Conservation (phyloP, 2,113 vertebrate genomes). For the Clarias magur region DNA sequence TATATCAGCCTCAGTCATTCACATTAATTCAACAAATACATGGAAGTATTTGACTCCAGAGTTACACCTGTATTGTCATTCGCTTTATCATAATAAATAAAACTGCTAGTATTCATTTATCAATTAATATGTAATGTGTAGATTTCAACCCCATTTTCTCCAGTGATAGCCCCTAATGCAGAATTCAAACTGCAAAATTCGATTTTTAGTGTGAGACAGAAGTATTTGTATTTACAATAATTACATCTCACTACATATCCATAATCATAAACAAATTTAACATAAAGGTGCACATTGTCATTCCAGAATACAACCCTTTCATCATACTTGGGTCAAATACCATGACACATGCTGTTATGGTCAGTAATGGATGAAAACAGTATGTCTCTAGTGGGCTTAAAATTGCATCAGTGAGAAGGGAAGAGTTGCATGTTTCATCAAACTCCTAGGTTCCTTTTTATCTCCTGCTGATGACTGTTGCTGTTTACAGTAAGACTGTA, state of each 20-base stretch:
- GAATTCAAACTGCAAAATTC: neutral
- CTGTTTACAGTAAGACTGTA: neutral
- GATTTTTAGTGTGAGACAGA: no score
- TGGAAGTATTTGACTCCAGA: neutral
- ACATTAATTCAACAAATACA: neutral
- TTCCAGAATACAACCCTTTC: neutral
- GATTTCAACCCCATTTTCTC: neutral
- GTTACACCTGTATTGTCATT: neutral
- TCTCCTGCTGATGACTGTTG: neutral
- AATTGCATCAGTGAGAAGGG: neutral
- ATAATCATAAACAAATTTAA: neutral
- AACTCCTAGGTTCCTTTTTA: neutral
- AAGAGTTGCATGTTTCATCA: neutral
- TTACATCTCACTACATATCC: neutral
- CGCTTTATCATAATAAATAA: neutral
- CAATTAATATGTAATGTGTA: neutral
- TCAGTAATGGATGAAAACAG: neutral
- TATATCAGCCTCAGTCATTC: neutral
- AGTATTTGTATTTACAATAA: neutral
- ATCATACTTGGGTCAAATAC: neutral
- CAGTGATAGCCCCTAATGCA: neutral
- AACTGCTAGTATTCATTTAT: neutral
- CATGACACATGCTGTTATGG: neutral
- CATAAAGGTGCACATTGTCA: neutral
- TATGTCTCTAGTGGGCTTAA: neutral